Evolutionary conservation across 2,888 invertebrate species (phyloP).

Genomic region (Drosophila vallismaia): DNA sequence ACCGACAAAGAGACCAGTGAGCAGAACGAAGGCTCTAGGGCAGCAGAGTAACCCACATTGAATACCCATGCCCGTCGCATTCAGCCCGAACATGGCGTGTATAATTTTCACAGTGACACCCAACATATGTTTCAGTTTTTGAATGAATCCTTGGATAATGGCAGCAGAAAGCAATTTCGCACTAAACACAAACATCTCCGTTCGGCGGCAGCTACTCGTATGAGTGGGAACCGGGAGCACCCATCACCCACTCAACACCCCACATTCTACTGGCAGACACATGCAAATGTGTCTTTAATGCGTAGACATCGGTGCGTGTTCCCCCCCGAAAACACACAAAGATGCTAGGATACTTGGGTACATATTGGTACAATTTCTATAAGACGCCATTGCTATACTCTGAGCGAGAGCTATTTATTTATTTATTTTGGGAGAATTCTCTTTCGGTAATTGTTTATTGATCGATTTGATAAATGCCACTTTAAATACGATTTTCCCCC

Average conservation of each 20-base stretch:
- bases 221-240: neutral
- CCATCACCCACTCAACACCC: constrained; percentile 9
- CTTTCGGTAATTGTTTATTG: constrained; percentile 72
- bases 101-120: constrained; percentile 69
- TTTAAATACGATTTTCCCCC: constrained; percentile 35
- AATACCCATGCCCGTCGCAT: constrained; percentile 12
- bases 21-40: constrained; percentile 1
- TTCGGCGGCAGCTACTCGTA: constrained; percentile 23
- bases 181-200: constrained; percentile 61
- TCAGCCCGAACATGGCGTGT: constrained; percentile 31
- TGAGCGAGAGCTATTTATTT: constrained; percentile 26
- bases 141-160: constrained; percentile 70
- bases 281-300: constrained; percentile 53
- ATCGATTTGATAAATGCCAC: constrained; percentile 65
- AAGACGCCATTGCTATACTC: constrained; percentile 41
- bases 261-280: constrained; percentile 14
- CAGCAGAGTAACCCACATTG: constrained; percentile 26
- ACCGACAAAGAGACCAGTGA: constrained; percentile 49
- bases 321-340: constrained; percentile 6
- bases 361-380: constrained; percentile 32
- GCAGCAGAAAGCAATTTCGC: constrained; percentile 64
- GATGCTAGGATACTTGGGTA: constrained; percentile 8
- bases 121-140: constrained; percentile 73
- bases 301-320: constrained; percentile 22
- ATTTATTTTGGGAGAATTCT: constrained; percentile 39